A percentile compares a stretch with the other conserved stretches of the same genome.
phyloP scores from a whole-genome alignment of 2,797 vertebrate genomes.

The Margarornis squamiger region DNA sequence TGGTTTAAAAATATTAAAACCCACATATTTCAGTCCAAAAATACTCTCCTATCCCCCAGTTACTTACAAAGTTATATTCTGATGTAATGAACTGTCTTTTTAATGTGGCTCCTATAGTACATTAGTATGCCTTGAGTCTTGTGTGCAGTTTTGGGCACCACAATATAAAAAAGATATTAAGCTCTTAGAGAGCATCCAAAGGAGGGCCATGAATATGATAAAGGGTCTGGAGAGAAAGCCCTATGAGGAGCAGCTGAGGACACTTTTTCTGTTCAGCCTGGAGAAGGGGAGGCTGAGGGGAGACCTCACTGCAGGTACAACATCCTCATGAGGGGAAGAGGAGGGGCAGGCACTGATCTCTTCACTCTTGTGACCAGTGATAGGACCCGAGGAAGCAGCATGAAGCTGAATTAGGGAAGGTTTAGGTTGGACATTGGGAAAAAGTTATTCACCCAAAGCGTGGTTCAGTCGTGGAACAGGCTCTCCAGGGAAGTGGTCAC shows the following conservation, averaged over 20 bases:
- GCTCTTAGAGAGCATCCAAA: neutral
- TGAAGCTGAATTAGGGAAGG: neutral
- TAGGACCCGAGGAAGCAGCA: neutral
- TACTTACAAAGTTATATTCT: neutral
- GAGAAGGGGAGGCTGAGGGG: neutral
- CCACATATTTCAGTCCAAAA: neutral
- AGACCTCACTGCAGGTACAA: neutral
- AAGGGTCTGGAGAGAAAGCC: neutral
- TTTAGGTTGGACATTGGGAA: neutral
- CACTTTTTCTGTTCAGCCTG: neutral
- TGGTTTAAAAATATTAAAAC: neutral
- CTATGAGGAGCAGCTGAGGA: neutral
- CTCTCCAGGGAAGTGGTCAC: neutral
- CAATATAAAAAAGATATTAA: too few species aligned
- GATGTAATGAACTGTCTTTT: neutral
- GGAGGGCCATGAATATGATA: too few species aligned
- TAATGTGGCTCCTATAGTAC: neutral
- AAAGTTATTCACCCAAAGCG: neutral
- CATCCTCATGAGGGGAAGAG: accelerated
- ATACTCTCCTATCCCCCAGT: neutral
- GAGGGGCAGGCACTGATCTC: too few species aligned
- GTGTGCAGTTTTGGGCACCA: neutral
- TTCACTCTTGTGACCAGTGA: neutral
- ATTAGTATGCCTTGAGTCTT: neutral
- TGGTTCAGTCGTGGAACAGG: neutral